Conservation (phyloP, 2,888 invertebrate genomes). For the Stomorhina lunata region DNA sequence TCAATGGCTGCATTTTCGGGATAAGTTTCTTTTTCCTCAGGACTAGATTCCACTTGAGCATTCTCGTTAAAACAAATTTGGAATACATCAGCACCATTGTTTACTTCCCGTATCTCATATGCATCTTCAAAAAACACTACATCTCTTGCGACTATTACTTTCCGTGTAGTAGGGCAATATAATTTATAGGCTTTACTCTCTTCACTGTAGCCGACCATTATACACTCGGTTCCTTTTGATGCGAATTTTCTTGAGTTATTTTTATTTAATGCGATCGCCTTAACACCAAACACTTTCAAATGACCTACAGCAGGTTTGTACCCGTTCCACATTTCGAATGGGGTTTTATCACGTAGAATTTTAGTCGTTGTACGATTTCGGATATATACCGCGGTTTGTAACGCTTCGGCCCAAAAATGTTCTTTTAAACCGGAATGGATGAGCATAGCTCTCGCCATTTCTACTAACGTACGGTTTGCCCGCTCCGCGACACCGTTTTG, state of each 20-base stretch:
- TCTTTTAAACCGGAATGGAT: neutral
- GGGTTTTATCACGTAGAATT: neutral
- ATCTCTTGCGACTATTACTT: slow-evolving; percentile 31
- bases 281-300: slow-evolving; percentile 17
- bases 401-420: slow-evolving; percentile 22
- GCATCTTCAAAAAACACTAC: slow-evolving; percentile 35
- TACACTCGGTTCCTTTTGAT: neutral
- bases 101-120: neutral
- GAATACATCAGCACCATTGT: neutral
- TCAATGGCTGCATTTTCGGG: neutral
- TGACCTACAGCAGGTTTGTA: slow-evolving; percentile 4
- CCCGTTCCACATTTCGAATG: slow-evolving; percentile 13
- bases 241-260: neutral
- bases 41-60: neutral
- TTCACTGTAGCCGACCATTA: slow-evolving; percentile 52
- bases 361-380: slow-evolving; percentile 4
- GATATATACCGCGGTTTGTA: slow-evolving; percentile 1
- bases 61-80: neutral
- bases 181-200: slow-evolving; percentile 49
- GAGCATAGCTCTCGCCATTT: slow-evolving; percentile 9
- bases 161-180: slow-evolving; percentile 15
- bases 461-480: too few relatives aligned
- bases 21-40: neutral
- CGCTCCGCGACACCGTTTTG: too few relatives aligned
- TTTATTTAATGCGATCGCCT: slow-evolving; percentile 5